Percentiles rank a stretch among this genome's conserved stretches.
phyloP scores from a whole-genome alignment of 2,797 vertebrate species.

The Rhinophrynus dorsalis region DNA sequence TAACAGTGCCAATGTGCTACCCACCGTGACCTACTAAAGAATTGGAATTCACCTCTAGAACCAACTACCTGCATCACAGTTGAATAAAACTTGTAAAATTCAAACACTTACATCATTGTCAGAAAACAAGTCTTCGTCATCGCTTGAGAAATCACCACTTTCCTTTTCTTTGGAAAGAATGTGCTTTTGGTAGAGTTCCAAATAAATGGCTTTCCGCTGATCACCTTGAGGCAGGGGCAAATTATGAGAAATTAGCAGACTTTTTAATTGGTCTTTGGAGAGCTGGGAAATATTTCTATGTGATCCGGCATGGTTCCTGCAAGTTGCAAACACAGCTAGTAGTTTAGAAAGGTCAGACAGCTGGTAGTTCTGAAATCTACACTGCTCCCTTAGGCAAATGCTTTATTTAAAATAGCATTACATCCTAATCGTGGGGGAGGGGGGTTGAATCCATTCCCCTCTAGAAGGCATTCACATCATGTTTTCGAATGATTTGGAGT shows the following conservation, averaged over 20 bases:
- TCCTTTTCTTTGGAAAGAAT: slow-evolving; percentile 52
- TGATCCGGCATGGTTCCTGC: slow-evolving; percentile 65
- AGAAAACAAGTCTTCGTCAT: slow-evolving; percentile 65
- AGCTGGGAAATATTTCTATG: slow-evolving; percentile 59
- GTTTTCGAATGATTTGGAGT: no score
- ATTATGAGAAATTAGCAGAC: slow-evolving; percentile 66
- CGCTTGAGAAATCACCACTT: slow-evolving; percentile 73
- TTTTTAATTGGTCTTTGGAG: slow-evolving; percentile 69
- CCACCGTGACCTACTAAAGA: no score
- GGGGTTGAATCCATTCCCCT: no score
- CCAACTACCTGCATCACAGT: no score
- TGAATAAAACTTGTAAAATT: no score
- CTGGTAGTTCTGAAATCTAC: slow-evolving; percentile 14
- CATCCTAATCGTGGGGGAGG: background rate
- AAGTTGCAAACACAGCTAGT: slow-evolving; percentile 10
- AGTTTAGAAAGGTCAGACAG: no score
- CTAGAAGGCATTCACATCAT: no score
- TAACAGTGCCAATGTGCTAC: no score
- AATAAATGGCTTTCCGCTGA: slow-evolving; percentile 66
- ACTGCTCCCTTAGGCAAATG: background rate
- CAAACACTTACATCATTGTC: slow-evolving; percentile 23
- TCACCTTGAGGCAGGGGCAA: slow-evolving; percentile 64
- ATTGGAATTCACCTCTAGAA: no score
- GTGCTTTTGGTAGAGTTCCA: slow-evolving; percentile 66
- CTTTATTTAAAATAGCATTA: slow-evolving; percentile 33